Percentiles rank a stretch among this genome's conserved stretches.
These are phyloP conservation scores for Chaenocephalus aceratus DNA, from an alignment of 2,113 vertebrate genomes.

Conservation along the genomic window DNA sequence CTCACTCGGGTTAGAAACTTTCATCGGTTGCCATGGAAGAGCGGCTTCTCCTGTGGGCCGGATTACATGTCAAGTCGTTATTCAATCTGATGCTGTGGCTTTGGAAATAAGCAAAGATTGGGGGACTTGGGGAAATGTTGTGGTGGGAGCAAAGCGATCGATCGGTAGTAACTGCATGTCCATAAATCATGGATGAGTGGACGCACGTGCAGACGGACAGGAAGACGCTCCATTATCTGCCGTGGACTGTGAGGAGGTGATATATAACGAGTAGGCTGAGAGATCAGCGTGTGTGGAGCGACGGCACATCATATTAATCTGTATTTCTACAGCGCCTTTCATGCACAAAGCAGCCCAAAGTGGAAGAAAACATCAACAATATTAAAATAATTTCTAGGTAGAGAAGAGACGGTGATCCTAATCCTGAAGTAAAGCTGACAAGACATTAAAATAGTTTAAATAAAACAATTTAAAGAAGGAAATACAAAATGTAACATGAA, in stretches of 20 bases:
- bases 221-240: constrained; percentile 24
- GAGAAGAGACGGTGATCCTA: too few relatives aligned
- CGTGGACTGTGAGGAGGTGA: constrained; percentile 25
- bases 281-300: constrained; percentile 9
- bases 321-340: too few relatives aligned
- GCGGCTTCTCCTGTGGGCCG: constrained; percentile 8
- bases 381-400: too few relatives aligned
- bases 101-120: constrained; percentile 35
- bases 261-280: constrained; percentile 48
- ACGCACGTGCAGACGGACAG: neutral
- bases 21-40: constrained; percentile 46
- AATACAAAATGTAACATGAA: neutral
- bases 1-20: neutral
- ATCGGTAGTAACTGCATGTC: neutral
- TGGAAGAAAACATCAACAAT: too few relatives aligned
- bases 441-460: too few relatives aligned
- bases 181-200: constrained; percentile 33
- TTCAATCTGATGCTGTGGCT: constrained; percentile 24
- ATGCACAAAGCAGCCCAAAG: too few relatives aligned
- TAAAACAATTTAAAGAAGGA: too few relatives aligned
- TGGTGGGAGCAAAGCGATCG: neutral
- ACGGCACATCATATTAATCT: neutral
- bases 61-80: constrained; percentile 56
- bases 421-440: too few relatives aligned
- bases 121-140: neutral